phyloP scores from a whole-genome alignment of 2,888 invertebrate genomes.

The Acanthosepion esculentum region DNA sequence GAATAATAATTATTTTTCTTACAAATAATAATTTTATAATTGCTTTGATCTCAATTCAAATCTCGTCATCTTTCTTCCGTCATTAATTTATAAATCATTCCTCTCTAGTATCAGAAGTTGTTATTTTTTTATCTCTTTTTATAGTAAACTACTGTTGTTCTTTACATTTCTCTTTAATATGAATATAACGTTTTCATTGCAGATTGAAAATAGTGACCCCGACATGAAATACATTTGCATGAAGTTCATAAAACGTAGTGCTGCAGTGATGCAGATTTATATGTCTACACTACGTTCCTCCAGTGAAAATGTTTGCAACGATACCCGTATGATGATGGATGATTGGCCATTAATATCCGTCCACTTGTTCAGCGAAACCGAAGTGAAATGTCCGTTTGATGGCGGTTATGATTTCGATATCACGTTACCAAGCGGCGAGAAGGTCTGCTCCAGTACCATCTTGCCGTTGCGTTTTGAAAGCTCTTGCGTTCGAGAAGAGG shows the following conservation, averaged over 20 bases:
- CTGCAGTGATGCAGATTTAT: constrained; percentile 65
- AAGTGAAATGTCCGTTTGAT: constrained; percentile 57
- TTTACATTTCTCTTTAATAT: neutral
- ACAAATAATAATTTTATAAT: no score
- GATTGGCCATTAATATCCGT: constrained; percentile 64
- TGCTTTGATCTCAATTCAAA: no score
- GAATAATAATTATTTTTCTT: no score
- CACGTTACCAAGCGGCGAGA: constrained; percentile 53
- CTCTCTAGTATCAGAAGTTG: no score
- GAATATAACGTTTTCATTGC: neutral
- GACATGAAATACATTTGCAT: constrained; percentile 62
- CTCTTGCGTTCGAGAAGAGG: constrained; percentile 66
- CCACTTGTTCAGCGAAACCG: constrained; percentile 37
- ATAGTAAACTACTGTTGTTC: neutral
- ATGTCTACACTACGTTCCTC: constrained; percentile 54
- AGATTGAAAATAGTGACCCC: constrained; percentile 49
- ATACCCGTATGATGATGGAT: constrained; percentile 61
- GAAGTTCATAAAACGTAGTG: constrained; percentile 64
- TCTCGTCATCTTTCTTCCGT: no score
- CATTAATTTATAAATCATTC: no score
- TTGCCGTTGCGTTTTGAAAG: constrained; percentile 63
- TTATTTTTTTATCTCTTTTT: no score
- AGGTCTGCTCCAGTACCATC: constrained; percentile 52
- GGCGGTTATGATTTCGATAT: constrained; percentile 58
- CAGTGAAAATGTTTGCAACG: constrained; percentile 57